Evolutionary conservation across 2,888 invertebrate genomes (phyloP).

Genomic region (Pristionchus arcanus): DNA sequence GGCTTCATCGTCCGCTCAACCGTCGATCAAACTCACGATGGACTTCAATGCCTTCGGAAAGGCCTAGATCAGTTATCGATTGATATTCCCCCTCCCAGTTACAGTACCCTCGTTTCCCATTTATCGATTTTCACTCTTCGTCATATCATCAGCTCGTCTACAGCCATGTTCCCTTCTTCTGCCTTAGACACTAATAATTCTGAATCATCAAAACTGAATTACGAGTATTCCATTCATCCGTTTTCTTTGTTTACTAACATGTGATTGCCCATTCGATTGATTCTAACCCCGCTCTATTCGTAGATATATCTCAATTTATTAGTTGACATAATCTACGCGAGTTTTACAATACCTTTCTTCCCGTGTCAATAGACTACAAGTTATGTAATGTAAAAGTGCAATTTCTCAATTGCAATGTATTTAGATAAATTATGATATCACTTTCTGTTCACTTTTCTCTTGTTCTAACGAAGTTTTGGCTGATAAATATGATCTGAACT

Average conservation of each 20-base stretch:
- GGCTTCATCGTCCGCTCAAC: conserved; percentile 58
- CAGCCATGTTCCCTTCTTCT: conserved; percentile 36
- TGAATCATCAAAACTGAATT: conserved; percentile 23
- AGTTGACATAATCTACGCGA: conserved; percentile 24
- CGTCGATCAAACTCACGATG: conserved; percentile 74
- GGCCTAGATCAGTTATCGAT: conserved; percentile 51
- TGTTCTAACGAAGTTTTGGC: conserved; percentile 14
- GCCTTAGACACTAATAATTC: conserved; percentile 42
- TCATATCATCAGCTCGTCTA: not conserved
- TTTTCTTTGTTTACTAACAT: conserved; percentile 19
- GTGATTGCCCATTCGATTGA: conserved; percentile 16
- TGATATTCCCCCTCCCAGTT: not conserved
- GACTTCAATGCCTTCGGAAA: conserved; percentile 70
- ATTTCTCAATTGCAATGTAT: conserved; percentile 44
- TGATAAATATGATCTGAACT: conserved; percentile 27
- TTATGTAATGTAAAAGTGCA: conserved; percentile 30
- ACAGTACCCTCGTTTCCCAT: not conserved
- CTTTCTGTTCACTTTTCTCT: conserved; percentile 36
- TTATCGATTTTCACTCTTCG: not conserved
- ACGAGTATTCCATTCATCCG: conserved; percentile 4
- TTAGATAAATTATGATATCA: conserved; percentile 29
- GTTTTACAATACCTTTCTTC: not conserved
- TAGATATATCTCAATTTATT: not conserved
- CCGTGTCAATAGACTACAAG: conserved; percentile 43
- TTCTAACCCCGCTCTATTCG: not conserved